Conservation (phyloP, 2,797 vertebrate genomes). For the Acrossocheilus wenchowensis region DNA sequence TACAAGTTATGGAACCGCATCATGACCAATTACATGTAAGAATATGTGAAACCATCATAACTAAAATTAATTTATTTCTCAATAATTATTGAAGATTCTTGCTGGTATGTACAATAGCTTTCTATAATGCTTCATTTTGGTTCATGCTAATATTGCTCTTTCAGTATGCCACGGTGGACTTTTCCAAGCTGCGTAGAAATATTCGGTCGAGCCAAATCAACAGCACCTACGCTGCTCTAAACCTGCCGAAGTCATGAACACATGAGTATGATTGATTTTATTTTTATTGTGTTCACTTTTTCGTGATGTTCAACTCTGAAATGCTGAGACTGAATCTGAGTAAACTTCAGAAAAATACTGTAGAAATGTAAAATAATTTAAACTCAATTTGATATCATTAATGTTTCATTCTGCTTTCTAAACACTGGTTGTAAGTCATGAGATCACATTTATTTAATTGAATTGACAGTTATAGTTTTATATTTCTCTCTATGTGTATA, state of each 20-base stretch:
- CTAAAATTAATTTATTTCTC: no score
- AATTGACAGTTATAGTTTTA: no score
- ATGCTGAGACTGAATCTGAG: no score
- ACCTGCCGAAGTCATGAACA: not conserved
- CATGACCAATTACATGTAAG: not conserved
- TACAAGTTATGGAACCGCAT: not conserved
- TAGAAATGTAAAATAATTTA: no score
- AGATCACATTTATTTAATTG: not conserved
- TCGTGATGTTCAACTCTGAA: not conserved
- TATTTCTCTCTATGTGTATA: no score
- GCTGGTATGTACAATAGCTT: not conserved
- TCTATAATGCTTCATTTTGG: not conserved
- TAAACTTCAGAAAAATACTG: no score
- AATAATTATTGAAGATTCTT: no score
- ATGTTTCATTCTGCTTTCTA: not conserved
- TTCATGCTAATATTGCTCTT: not conserved
- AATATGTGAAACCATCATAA: not conserved
- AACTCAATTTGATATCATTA: not conserved
- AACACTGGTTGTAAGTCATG: not conserved
- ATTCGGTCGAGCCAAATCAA: not conserved
- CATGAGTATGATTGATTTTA: no score
- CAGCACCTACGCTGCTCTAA: constrained; percentile 7
- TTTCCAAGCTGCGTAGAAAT: constrained; percentile 19
- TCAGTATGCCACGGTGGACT: not conserved
- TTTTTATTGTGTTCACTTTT: not conserved